Conservation (phyloP, 2,797 vertebrate species). For the Sylvia borin region DNA sequence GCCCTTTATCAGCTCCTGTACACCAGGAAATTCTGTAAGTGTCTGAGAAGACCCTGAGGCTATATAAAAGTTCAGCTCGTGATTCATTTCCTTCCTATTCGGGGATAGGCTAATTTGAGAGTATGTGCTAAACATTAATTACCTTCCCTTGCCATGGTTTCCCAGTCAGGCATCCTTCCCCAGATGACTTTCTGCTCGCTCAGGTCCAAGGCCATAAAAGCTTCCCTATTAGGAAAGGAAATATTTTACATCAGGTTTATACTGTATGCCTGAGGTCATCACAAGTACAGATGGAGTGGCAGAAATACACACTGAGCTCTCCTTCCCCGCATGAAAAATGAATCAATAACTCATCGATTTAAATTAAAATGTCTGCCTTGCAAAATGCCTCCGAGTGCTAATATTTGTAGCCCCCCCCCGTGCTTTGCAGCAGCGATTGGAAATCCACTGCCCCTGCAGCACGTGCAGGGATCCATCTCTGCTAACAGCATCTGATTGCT, state of each 20-base stretch:
- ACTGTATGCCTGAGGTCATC: conserved; percentile 56
- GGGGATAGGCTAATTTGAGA: conserved; percentile 50
- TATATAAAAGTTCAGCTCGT: conserved; percentile 31
- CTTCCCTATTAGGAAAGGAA: conserved; percentile 56
- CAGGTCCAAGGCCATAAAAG: conserved; percentile 28
- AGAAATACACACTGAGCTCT: conserved; percentile 54
- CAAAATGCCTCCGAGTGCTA: background rate
- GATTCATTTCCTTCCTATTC: conserved; percentile 59
- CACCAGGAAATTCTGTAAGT: conserved; percentile 22
- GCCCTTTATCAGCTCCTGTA: conserved; percentile 15
- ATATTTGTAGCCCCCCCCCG: background rate
- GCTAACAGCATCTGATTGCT: background rate
- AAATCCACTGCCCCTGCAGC: background rate
- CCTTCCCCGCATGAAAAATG: conserved; percentile 37
- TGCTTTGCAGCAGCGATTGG: background rate
- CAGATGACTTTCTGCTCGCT: conserved; percentile 6
- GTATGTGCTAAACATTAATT: conserved; percentile 8
- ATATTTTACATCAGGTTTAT: conserved; percentile 52
- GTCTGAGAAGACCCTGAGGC: conserved; percentile 30
- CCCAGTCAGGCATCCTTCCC: background rate
- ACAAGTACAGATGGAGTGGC: conserved; percentile 50
- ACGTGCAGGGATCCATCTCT: background rate
- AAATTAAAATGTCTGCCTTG: conserved; percentile 55
- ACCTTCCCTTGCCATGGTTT: conserved; percentile 1
- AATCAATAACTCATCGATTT: conserved; percentile 68